A percentile compares a stretch with the other conserved stretches of the same genome.
Conservation (phyloP, 2,113 vertebrate genomes). For the Syrrhaptes paradoxus region DNA sequence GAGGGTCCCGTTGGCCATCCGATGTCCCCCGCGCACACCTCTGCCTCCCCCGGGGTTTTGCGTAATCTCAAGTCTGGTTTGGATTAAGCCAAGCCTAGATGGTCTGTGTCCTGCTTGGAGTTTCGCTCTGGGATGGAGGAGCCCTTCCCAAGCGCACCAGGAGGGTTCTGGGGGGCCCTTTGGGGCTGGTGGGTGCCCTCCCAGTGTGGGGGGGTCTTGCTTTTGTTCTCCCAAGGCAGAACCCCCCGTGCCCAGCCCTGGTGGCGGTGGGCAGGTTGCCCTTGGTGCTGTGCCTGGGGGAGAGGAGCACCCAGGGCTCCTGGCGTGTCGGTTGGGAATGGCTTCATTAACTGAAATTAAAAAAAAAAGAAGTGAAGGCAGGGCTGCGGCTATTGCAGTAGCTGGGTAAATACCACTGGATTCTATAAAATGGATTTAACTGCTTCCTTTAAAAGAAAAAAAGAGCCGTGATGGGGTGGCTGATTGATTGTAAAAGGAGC, state of each 20-base stretch:
- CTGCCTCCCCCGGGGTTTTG: background rate
- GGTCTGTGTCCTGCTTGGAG: background rate
- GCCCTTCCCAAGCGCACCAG: background rate
- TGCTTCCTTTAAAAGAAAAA: conserved; percentile 58
- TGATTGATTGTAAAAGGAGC: conserved; percentile 63
- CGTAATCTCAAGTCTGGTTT: accelerated
- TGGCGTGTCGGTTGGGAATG: background rate
- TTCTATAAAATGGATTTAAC: conserved; percentile 71
- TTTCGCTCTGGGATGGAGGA: background rate
- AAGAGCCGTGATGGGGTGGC: conserved; percentile 29
- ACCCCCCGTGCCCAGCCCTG: accelerated
- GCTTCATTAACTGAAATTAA: conserved; percentile 44
- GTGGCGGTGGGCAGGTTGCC: background rate
- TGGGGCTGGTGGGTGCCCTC: background rate
- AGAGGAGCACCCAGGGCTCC: background rate
- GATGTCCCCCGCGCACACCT: background rate
- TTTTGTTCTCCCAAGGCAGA: background rate
- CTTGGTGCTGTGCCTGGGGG: background rate
- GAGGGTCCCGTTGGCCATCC: background rate
- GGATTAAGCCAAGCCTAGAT: background rate
- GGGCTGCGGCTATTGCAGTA: conserved; percentile 55
- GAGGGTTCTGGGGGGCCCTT: background rate
- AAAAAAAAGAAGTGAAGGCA: background rate
- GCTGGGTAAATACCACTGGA: conserved; percentile 62
- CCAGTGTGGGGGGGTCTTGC: background rate